These are phyloP conservation scores for Pachypsylla venusta DNA, from an alignment of 1,140 invertebrate species.

Conservation along the genomic window DNA sequence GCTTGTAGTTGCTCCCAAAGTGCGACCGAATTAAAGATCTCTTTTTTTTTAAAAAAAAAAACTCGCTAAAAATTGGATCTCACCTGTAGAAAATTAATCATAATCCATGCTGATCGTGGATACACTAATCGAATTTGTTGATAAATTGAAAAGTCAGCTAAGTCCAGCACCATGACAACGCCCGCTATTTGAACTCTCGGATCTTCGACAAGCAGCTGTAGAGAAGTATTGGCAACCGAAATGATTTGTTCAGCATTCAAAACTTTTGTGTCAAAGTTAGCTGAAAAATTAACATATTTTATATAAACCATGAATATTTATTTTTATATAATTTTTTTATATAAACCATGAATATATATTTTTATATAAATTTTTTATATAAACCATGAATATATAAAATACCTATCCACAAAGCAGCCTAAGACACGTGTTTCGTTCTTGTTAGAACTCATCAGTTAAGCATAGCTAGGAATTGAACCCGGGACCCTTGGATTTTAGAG, in stretches of 20 bases:
- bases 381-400: too few species aligned
- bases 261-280: slow-evolving; percentile 11
- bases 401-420: too few species aligned
- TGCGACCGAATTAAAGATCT: neutral
- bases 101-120: slow-evolving; percentile 10
- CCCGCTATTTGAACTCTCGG: slow-evolving; percentile 12
- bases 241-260: slow-evolving; percentile 10
- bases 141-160: slow-evolving; percentile 10
- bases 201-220: slow-evolving; percentile 14
- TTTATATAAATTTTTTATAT: too few species aligned
- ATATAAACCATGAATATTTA: too few species aligned
- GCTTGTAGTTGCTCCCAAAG: neutral
- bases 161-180: slow-evolving; percentile 11
- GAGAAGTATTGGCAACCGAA: neutral
- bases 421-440: too few species aligned
- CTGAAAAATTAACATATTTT: too few species aligned
- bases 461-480: too few species aligned
- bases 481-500: too few species aligned
- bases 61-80: neutral
- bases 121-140: slow-evolving; percentile 10
- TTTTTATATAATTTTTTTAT: too few species aligned
- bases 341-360: too few species aligned
- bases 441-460: too few species aligned
- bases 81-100: slow-evolving; percentile 15
- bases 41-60: neutral